Conservation (phyloP, 2,888 invertebrate species). For the Steinernema scapterisci region DNA sequence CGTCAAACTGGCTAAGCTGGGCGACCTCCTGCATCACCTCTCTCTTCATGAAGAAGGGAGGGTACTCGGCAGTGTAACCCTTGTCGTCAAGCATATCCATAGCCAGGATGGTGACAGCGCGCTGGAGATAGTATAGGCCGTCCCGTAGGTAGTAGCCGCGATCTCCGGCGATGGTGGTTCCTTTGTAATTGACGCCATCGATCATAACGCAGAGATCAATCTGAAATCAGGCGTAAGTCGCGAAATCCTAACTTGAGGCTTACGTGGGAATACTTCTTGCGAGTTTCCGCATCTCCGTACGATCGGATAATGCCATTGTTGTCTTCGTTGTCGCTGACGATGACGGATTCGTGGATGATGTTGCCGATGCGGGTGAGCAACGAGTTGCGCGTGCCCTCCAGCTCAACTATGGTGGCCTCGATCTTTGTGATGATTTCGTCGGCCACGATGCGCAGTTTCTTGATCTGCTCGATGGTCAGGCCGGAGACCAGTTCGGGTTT, state of each 20-base stretch:
- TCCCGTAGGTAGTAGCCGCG: slow-evolving; percentile 89
- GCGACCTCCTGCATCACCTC: slow-evolving; percentile 99
- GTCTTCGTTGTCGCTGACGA: slow-evolving; percentile 94
- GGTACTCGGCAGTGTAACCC: slow-evolving; percentile 87
- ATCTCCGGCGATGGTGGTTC: slow-evolving; percentile 87
- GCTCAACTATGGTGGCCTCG: slow-evolving; percentile 69
- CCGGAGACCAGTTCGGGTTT: slow-evolving; percentile 69
- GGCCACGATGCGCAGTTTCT: slow-evolving; percentile 80
- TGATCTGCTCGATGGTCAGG: slow-evolving; percentile 87
- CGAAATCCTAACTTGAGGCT: slow-evolving; percentile 20
- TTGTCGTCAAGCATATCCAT: slow-evolving; percentile 73
- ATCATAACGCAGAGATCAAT: slow-evolving; percentile 78
- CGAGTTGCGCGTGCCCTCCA: slow-evolving; percentile 80
- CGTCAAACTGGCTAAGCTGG: slow-evolving; percentile 97
- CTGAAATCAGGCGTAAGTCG: slow-evolving; percentile 37
- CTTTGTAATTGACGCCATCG: slow-evolving; percentile 90
- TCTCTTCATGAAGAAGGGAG: slow-evolving; percentile 90
- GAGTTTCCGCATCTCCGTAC: slow-evolving; percentile 81
- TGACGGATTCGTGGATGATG: slow-evolving; percentile 88
- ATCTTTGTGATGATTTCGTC: slow-evolving; percentile 77
- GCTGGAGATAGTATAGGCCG: slow-evolving; percentile 90
- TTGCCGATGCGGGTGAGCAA: slow-evolving; percentile 91
- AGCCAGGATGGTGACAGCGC: slow-evolving; percentile 88
- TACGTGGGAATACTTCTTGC: slow-evolving; percentile 88
- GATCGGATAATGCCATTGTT: slow-evolving; percentile 90